Evolutionary conservation across 2,888 invertebrate genomes (phyloP).

Genomic region (Aproaerema taeniolella): DNA sequence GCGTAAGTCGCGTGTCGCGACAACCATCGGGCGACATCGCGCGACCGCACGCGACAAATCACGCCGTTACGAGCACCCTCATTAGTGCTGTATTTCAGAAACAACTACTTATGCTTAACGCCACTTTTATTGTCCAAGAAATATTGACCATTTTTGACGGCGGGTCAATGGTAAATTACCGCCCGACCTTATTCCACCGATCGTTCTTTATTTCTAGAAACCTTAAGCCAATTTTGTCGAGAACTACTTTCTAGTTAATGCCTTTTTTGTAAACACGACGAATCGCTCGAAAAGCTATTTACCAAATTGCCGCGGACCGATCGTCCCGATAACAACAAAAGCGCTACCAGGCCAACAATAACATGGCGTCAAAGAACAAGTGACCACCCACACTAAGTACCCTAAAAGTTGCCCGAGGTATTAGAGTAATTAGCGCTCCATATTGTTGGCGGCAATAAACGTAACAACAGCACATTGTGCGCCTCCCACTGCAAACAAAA

Average conservation of each 20-base stretch:
- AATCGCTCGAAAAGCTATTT: too few relatives aligned
- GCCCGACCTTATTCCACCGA: too few relatives aligned
- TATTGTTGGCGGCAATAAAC: slow-evolving; percentile 42
- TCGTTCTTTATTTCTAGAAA: too few relatives aligned
- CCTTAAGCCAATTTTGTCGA: too few relatives aligned
- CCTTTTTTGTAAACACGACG: too few relatives aligned
- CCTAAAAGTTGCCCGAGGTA: slow-evolving; percentile 17
- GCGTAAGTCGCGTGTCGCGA: slow-evolving; percentile 26
- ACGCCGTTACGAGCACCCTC: slow-evolving; percentile 51
- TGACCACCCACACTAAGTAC: slow-evolving; percentile 10
- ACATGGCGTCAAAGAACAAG: background rate
- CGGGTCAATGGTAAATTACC: too few relatives aligned
- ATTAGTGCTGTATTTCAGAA: slow-evolving; percentile 54
- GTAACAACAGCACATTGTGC: slow-evolving; percentile 40
- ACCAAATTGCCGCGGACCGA: too few relatives aligned
- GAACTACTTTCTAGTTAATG: too few relatives aligned
- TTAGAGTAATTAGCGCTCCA: slow-evolving; percentile 30
- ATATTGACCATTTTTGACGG: too few relatives aligned
- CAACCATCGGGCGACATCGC: slow-evolving; percentile 25
- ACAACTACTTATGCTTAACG: slow-evolving; percentile 28
- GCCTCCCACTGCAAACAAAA: slow-evolving; percentile 59
- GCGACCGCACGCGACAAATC: slow-evolving; percentile 52
- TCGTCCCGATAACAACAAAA: too few relatives aligned
- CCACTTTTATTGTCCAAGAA: slow-evolving; percentile 20
- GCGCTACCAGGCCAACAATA: too few relatives aligned